Evolutionary conservation across 2,797 vertebrate species (phyloP), one percentile per base, ranked within the genome.

Genomic region (Valencia hispanica): DNA sequence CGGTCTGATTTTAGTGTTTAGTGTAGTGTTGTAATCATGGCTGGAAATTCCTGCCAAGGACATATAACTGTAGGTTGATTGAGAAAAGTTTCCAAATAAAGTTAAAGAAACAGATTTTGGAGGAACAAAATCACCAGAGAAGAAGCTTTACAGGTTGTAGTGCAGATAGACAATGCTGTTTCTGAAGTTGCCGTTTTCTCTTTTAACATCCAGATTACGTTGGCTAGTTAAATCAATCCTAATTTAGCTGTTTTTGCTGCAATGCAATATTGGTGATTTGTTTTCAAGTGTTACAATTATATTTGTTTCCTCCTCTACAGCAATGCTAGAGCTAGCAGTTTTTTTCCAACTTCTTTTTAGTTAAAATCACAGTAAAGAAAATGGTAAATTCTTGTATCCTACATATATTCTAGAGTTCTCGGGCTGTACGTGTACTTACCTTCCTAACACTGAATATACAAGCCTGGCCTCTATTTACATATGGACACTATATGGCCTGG

Each of bases 51-150:
- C 43, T 61, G 39, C 55, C 17, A 17, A 22, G 61, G 61, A 65
- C 34, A 25, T 36, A 39, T 25, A 36, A 25, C 7, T 50, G 14
- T 43, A 22, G 11, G 12, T 17, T 61, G 36, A 53, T 45, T 51
- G 20, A 68, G 20, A 11, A 73, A 57, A 66, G n/a, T n/a, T n/a
- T n/a, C n/a, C n/a, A 73, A 34, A 39, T 41, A 12, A 25, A 66
- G 18, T 72, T 8, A 0, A 45, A 74, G 45, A 0, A 50, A 41
- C 59, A n/a, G 10, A 65, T 75, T 81, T 80, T 45, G 14, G 41
- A 57, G 18, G 10, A 53, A 57, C 8, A 55, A 18, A 55, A 15
- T 66, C 12, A 45, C 55, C 6, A 6, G 9, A 17, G 61, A 41
- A 43, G 72, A 43, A n/a, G 18, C 53, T 57, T 1, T 55, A 3